A percentile compares a stretch with the other conserved stretches of the same genome.
Evolutionary conservation across 2,113 vertebrate species (phyloP).

Genomic region (Antennarius striatus): DNA sequence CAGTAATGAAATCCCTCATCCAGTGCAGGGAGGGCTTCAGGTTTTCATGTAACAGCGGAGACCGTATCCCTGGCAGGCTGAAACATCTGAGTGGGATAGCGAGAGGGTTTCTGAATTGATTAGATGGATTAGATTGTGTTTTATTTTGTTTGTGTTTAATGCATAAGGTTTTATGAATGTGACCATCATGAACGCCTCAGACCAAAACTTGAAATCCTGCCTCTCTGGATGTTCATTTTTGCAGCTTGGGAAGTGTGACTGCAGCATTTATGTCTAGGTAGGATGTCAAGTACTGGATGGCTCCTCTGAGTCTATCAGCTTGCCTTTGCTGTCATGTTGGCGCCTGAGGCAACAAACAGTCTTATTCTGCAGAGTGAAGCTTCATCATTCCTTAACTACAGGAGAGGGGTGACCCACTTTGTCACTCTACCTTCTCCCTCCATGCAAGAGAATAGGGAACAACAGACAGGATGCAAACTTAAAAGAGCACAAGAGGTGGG

Average conservation of each 20-base stretch:
- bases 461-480: slow-evolving; percentile 14
- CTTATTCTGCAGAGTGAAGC: slow-evolving; percentile 39
- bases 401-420: slow-evolving; percentile 62
- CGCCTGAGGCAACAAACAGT: slow-evolving; percentile 56
- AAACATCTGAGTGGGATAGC: no score
- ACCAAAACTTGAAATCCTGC: no score
- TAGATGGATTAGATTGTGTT: background rate
- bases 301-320: slow-evolving; percentile 49
- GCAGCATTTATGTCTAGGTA: slow-evolving; percentile 31
- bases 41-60: background rate
- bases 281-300: slow-evolving; percentile 13
- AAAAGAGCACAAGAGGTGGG: slow-evolving; percentile 8
- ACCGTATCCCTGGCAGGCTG: background rate
- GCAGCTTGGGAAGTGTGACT: slow-evolving; percentile 10
- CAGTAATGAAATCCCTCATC: background rate
- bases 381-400: slow-evolving; percentile 32
- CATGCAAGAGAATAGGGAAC: slow-evolving; percentile 2
- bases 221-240: slow-evolving; percentile 25
- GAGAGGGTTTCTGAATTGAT: no score
- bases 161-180: background rate
- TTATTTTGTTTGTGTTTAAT: background rate
- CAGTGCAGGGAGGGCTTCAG: background rate
- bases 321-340: slow-evolving; percentile 58
- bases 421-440: slow-evolving; percentile 18
- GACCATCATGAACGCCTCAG: no score